A percentile compares a stretch with the other conserved stretches of the same genome.
Conservation (phyloP, 2,113 vertebrate species). For the pig (Sus scrofa) region T2T-Sscrofa CM000823.6:37678001-37678500, state of each 20-base stretch:
- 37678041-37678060: slow-evolving; percentile 81
- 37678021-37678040: slow-evolving; percentile 61
- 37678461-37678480: not conserved
- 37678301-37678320: not conserved
- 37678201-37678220: slow-evolving; percentile 24
- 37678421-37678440: not conserved
- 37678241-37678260: slow-evolving; percentile 4
- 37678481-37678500: not conserved
- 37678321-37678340: not conserved
- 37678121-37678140: slow-evolving; percentile 73
- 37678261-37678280: slow-evolving; percentile 53
- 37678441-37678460: not conserved
- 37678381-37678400: not conserved
- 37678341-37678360: not conserved
- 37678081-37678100: slow-evolving; percentile 82
- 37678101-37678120: slow-evolving; percentile 56
- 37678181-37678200: slow-evolving; percentile 26
- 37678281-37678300: not conserved
- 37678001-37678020: slow-evolving; percentile 75
- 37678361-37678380: not conserved
- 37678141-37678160: slow-evolving; percentile 38
- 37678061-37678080: slow-evolving; percentile 83
- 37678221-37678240: not conserved
- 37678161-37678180: slow-evolving; percentile 56
- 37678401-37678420: not conserved